Evolutionary conservation across 2,797 vertebrate genomes (phyloP).

Genomic region (Meda fulgida): DNA sequence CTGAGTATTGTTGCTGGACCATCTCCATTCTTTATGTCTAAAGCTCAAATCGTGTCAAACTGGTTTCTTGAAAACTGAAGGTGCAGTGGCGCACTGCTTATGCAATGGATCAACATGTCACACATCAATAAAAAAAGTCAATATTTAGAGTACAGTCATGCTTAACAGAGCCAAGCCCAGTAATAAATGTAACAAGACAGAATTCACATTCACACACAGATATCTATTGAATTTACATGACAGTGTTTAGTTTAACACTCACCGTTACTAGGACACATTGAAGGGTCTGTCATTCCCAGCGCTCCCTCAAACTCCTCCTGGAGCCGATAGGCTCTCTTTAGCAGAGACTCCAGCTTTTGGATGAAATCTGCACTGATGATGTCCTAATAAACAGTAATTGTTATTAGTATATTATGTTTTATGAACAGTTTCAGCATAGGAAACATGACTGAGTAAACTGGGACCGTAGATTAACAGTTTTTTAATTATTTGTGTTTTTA

Average conservation of each 20-base stretch:
- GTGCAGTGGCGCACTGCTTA: no score
- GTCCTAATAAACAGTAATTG: conserved; percentile 74
- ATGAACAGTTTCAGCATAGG: background rate
- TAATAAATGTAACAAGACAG: background rate
- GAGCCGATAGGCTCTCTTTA: conserved; percentile 94
- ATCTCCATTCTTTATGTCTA: no score
- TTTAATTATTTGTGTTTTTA: no score
- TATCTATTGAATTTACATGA: background rate
- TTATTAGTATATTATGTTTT: background rate
- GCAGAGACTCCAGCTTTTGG: conserved; percentile 91
- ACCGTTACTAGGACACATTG: conserved; percentile 83
- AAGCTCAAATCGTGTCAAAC: no score
- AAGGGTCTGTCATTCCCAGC: conserved; percentile 83
- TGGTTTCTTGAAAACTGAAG: no score
- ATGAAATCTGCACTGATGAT: conserved; percentile 94
- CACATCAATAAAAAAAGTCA: background rate
- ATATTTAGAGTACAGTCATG: background rate
- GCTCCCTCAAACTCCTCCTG: conserved; percentile 96
- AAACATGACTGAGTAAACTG: background rate
- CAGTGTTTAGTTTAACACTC: conserved; percentile 63
- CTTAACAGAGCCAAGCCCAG: background rate
- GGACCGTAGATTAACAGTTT: background rate
- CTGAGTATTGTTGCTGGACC: no score
- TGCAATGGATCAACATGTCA: background rate
- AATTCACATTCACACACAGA: background rate